Conservation (phyloP, 37 sponge, comb jelly and placozoan genomes). For the Eunapius fragilis region DNA sequence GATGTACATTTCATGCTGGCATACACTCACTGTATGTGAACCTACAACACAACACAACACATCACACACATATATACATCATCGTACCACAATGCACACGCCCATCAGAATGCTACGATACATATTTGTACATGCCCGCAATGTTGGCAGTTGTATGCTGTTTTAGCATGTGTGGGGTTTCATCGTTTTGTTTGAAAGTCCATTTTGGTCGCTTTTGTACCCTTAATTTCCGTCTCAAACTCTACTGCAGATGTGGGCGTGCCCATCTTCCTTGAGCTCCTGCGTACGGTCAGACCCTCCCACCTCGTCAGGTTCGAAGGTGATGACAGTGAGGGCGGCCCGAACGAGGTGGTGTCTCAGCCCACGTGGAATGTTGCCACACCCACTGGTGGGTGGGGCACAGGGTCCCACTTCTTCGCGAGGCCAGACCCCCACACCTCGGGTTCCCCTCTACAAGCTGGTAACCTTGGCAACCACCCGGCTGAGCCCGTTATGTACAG, state of each 20-base stretch:
- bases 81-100: too few species aligned
- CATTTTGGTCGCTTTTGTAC: neutral
- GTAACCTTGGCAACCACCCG: neutral
- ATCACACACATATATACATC: too few species aligned
- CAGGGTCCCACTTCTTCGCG: neutral
- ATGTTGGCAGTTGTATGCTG: too few species aligned
- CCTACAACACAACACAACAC: too few species aligned
- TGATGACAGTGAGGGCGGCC: neutral
- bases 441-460: neutral
- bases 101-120: too few species aligned
- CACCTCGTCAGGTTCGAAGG: slow-evolving; percentile 22
- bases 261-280: slow-evolving; percentile 25
- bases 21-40: too few species aligned
- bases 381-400: neutral
- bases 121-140: too few species aligned
- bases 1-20: too few species aligned
- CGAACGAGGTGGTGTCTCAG: neutral
- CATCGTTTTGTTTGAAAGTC: too few species aligned
- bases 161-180: too few species aligned
- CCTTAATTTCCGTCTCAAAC: neutral
- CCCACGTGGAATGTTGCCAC: neutral
- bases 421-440: neutral
- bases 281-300: slow-evolving; percentile 32
- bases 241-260: slow-evolving; percentile 44
- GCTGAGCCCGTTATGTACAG: neutral